Percentiles rank a stretch among this genome's conserved stretches.
These are phyloP conservation scores for Agapetus fuscipes DNA, from an alignment of 2,888 invertebrate genomes.

Conservation along the genomic window DNA sequence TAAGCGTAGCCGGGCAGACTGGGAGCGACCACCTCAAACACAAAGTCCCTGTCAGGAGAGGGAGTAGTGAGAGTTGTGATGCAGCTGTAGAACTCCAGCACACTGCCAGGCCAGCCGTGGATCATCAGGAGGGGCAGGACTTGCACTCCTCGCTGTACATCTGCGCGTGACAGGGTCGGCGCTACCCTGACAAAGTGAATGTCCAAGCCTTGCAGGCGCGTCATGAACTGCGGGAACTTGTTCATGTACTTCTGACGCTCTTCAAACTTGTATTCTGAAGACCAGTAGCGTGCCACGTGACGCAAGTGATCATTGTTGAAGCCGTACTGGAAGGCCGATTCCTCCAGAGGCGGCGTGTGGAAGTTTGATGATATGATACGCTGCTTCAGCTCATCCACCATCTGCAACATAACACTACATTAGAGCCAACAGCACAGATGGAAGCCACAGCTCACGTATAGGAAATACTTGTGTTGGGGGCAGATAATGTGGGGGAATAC, in stretches of 20 bases:
- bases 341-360: conserved; percentile 34
- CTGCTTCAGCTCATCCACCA: conserved; percentile 41
- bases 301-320: conserved; percentile 43
- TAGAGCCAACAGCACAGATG: too few species aligned
- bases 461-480: too few species aligned
- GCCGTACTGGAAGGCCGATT: conserved; percentile 49
- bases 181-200: conserved; percentile 61
- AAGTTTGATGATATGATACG: conserved; percentile 41
- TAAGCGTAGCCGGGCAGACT: conserved; percentile 45
- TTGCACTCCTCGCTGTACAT: not conserved
- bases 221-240: conserved; percentile 56
- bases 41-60: conserved; percentile 43
- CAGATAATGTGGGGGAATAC: too few species aligned
- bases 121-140: conserved; percentile 59
- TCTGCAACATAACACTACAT: too few species aligned
- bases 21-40: conserved; percentile 54
- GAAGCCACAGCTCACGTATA: too few species aligned
- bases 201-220: conserved; percentile 59
- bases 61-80: conserved; percentile 52
- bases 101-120: conserved; percentile 78
- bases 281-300: conserved; percentile 48
- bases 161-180: conserved; percentile 36
- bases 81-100: conserved; percentile 65
- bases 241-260: conserved; percentile 53
- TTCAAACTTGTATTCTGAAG: conserved; percentile 55